Evolutionary conservation across 2,888 invertebrate genomes (phyloP), one percentile per base, ranked within the genome.

Genomic region (Hesperia comma): DNA sequence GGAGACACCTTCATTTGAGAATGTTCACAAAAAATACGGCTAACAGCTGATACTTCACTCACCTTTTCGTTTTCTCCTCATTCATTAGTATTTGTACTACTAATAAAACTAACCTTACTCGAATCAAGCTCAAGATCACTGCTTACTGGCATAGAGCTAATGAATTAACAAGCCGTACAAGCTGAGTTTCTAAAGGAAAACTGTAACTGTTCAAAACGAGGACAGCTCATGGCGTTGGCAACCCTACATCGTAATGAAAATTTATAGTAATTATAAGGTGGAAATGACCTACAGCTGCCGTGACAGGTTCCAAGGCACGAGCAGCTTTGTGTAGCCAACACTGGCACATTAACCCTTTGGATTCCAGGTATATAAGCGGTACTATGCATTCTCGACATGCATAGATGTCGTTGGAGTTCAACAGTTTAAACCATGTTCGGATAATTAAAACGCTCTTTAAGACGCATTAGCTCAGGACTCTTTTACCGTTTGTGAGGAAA

Each of bases 181-280:
- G 37, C 40, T 7, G 21, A 53, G 40, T 56, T 56, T 56, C 56
- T 56, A 56, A 56, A 33, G 19, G 56, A 56, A 37, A 33, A 55
- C 55, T 17, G 55, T 33, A 33, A 55, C 55, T 56, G 21, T 58
- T 43, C 41, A 37, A n/a, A 61, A 53, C 40, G 61, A 41, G 61
- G 41, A 32, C 46, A 32, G 14, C 46, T n/a, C 32, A 60, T 6
- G 19, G 46, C 12, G 19, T 49, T 21, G 51, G 37, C 21, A 53
- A 33, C 51, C 33, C 51, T 40, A 17, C 61, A n/a, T 40, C 53
- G 61, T 21, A 53, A 53, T 61, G 61, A 61, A 53, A 61, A 53
- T 61, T 61, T 61, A 61, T 61, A 37, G 61, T 53, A 61, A 61
- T 61, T 53, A 61, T 61, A 61, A 61, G 21, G 26, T 60, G 15